These are phyloP conservation scores for Platyscapa corneri DNA, from an alignment of 1,140 invertebrate species.

Conservation along the genomic window DNA sequence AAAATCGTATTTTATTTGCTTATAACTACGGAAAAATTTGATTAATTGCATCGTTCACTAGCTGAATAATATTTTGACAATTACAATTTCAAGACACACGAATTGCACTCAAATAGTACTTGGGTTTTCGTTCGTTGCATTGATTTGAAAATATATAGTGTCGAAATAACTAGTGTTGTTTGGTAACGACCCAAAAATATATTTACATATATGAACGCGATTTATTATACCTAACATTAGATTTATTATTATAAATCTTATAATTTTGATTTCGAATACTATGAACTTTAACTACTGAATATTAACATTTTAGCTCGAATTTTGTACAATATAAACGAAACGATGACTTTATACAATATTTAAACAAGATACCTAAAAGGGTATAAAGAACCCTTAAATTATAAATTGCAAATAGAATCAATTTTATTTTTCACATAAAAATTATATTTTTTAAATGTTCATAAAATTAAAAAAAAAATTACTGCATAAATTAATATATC, in stretches of 20 bases:
- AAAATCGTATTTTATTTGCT: not conserved
- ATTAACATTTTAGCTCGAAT: not conserved
- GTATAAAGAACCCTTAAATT: not conserved
- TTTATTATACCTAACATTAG: constrained; percentile 1
- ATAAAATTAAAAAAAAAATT: too few species aligned
- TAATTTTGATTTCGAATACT: constrained; percentile 2
- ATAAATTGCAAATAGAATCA: not conserved
- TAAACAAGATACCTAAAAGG: not conserved
- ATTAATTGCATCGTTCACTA: not conserved
- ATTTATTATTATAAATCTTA: constrained; percentile 28
- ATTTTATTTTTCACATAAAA: not conserved
- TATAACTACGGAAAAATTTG: not conserved
- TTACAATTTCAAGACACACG: not conserved
- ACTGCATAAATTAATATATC: too few species aligned
- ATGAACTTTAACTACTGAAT: constrained; percentile 7
- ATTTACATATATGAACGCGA: constrained; percentile 21
- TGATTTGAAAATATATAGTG: constrained; percentile 23
- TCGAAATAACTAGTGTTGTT: constrained; percentile 44
- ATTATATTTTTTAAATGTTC: not conserved
- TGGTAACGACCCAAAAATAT: constrained; percentile 9
- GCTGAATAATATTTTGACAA: not conserved
- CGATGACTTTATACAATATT: not conserved
- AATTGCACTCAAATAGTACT: constrained; percentile 16
- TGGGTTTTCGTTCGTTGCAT: not conserved
- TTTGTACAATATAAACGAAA: not conserved